Percentiles rank a stretch among this genome's conserved stretches.
These are phyloP conservation scores for Netelia melanura DNA, from an alignment of 2,888 invertebrate species.

Conservation along the genomic window DNA sequence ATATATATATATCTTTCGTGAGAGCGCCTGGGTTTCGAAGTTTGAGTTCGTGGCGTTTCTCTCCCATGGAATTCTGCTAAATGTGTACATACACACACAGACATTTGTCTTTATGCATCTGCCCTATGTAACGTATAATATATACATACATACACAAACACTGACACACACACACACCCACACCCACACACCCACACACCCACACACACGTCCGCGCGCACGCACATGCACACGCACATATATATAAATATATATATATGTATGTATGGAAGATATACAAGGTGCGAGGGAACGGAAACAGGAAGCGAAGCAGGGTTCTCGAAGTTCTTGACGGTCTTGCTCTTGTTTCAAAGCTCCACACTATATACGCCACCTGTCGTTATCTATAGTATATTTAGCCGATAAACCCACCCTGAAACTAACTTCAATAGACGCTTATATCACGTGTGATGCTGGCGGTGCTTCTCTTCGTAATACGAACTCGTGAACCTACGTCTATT, in stretches of 20 bases:
- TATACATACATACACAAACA: neutral
- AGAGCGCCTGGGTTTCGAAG: constrained; percentile 28
- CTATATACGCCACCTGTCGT: constrained; percentile 61
- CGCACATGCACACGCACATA: no score
- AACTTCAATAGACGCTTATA: constrained; percentile 61
- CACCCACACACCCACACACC: no score
- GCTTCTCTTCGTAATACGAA: constrained; percentile 20
- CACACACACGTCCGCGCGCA: no score
- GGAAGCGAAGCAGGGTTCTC: constrained; percentile 26
- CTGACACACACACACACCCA: neutral
- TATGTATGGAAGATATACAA: neutral
- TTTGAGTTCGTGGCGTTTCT: constrained; percentile 21
- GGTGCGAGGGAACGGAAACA: constrained; percentile 39
- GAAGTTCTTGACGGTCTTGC: constrained; percentile 50
- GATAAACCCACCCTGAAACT: constrained; percentile 57
- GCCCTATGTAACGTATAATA: neutral
- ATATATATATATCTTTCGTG: constrained; percentile 13
- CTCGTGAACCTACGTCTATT: constrained; percentile 12
- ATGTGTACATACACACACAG: neutral
- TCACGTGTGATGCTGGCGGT: constrained; percentile 23
- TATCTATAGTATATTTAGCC: constrained; percentile 66
- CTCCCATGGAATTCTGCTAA: neutral
- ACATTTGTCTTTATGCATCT: neutral
- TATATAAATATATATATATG: neutral
- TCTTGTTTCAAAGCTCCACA: constrained; percentile 41